Base-by-base conservation (phyloP, 2,888 invertebrate genomes). In the Conistra vaccinii region DNA sequence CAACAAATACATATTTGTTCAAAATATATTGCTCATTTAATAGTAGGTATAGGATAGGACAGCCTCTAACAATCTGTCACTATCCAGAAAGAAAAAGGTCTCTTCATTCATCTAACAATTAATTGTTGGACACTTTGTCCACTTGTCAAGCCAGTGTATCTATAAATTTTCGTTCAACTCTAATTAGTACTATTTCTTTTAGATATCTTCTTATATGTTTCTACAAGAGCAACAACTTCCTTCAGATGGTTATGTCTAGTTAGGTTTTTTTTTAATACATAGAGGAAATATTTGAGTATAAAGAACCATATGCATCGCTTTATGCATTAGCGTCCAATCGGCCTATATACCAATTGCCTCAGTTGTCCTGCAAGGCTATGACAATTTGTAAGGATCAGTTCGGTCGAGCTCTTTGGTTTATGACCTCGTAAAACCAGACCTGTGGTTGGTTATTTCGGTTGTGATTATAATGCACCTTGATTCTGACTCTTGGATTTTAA, bases 361-460 rank as follows among this genome's bases (percentile, higher is more conserved):
- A 23, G 81, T 68, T 39, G 35, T 72, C 20, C 57, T 61, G 57
- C 65, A 72, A 81, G 67, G 76, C 51, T 69, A 32, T 61, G 42
- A 32, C 63, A 17, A 77, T 78, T 62, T 77, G 14, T 71, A 32
- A 39, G 26, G n/a, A 81, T n/a, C 57, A 45, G 35, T 39, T 67
- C 45, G 10, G 17, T 66, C 32, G 14, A 63, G 29, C 17, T 63
- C 35, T 35, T 55, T 26, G 17, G 23, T 78, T 32, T 65, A 32
- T 51, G 9, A 60, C 48, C 26, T 68, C 9, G n/a, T n/a, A 20
- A 65, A 20, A 12, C 7, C 23, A 55, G 26, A 62, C 42, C n/a
- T 51, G 23, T 58, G 51, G 42, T 35, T 26, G 23, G 3, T 51
- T 61, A 29, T 14, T 58, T 32, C 23, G 9, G 2, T 48, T n/a